Evolutionary conservation across 1,140 invertebrate genomes (phyloP), one percentile per base, ranked within the genome.

Genomic region (Cherax destructor): DNA sequence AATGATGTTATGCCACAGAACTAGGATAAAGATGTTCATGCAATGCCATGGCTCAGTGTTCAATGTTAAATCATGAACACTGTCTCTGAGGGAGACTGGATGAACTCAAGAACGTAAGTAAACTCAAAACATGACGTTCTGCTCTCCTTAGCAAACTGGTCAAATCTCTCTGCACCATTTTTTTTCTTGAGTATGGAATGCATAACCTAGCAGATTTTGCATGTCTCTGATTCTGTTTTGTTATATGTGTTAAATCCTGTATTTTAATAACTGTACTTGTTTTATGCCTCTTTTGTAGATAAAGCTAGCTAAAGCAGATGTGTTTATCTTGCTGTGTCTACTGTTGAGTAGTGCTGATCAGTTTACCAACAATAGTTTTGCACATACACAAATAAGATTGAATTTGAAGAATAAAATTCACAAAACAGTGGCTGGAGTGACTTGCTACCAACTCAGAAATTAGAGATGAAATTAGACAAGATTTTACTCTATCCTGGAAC

Each of bases 131-230:
- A 6, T 74, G 69, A 74, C 7, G 7, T 74, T 5, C 11, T n/a
- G 11, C 24, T 74, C n/a, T 74, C 24, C 0, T 30, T 74, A 30
- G 65, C 65, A 69, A 69, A 59, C 18, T 74, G n/a, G n/a, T 74
- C 69, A 74, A 30, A 30, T 74, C 30, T 74, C 69, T 74, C 69
- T 74, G 69, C 69, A 74, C 69, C 5, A 7, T 74, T 74, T 41
- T 41, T 69, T 74, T 74, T 74, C 69, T 74, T 74, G 69, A 74
- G n/a, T 74, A 30, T 74, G 69, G 69, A 74, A 74, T 74, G 69
- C 69, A 74, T 30, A 74, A 30, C n/a, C 69, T 74, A 74, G 69
- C 69, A 74, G 5, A 74, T 74, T 74, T 30, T 74, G 69, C 69
- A 74, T 74, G 69, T 1, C 69, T 74, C 24, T 74, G 21, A n/a